Conservation (phyloP, 2,113 vertebrate genomes). For the Spermophilus dauricus region DNA sequence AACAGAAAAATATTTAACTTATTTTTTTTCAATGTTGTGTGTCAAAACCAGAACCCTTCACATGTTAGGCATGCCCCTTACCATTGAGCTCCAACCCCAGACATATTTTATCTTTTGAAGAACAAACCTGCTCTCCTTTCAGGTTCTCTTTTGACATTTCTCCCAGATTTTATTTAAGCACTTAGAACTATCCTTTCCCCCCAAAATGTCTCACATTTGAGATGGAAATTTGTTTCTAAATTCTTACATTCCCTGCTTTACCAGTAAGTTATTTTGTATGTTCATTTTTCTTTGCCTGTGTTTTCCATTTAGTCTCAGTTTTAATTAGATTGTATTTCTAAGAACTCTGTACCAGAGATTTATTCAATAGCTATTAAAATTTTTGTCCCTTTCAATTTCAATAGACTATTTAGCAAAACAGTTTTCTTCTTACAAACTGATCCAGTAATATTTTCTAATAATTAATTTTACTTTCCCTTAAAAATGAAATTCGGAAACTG, state of each 20-base stretch:
- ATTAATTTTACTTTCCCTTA: conserved; percentile 31
- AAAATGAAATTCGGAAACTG: conserved; percentile 1
- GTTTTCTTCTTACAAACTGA: background rate
- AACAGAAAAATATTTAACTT: background rate
- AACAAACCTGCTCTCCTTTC: background rate
- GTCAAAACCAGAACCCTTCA: background rate
- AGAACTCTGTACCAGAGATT: conserved; percentile 61
- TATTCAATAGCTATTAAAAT: conserved; percentile 59
- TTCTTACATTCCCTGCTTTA: conserved; percentile 53
- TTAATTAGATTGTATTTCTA: conserved; percentile 63
- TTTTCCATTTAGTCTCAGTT: conserved; percentile 72
- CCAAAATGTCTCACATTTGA: background rate
- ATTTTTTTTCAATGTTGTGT: background rate
- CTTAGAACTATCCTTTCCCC: conserved; percentile 38
- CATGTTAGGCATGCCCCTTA: background rate
- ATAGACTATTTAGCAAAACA: conserved; percentile 44
- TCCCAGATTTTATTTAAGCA: conserved; percentile 45
- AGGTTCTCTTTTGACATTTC: conserved; percentile 29
- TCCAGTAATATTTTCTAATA: conserved; percentile 38
- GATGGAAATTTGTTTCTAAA: background rate
- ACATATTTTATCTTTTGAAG: background rate
- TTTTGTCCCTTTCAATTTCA: conserved; percentile 26
- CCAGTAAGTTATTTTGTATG: conserved; percentile 22
- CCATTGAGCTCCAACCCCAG: no score
- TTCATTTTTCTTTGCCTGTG: conserved; percentile 44